phyloP scores from a whole-genome alignment of 2,113 vertebrate species.

The Rhea pennata region DNA sequence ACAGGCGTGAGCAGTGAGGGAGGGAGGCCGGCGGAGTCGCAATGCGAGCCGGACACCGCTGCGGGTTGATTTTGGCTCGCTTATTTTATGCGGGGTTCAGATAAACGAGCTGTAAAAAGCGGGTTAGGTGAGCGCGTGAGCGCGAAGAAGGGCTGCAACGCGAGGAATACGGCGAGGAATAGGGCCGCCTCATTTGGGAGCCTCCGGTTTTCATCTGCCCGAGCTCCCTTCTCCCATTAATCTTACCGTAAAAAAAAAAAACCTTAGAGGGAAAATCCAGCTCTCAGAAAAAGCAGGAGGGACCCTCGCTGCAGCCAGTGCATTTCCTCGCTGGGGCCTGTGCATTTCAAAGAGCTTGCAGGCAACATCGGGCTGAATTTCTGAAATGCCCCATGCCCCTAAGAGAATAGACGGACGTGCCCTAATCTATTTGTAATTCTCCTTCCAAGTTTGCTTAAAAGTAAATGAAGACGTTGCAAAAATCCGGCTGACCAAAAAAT shows the following conservation, averaged over 20 bases:
- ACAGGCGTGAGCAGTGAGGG: slow-evolving; percentile 18
- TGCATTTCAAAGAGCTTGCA: neutral
- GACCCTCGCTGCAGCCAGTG: neutral
- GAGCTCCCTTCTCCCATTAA: neutral
- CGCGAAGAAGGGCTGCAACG: neutral
- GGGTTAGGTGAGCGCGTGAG: neutral
- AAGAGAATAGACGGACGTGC: neutral
- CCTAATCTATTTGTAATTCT: neutral
- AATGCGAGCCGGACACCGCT: neutral
- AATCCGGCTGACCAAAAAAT: slow-evolving; percentile 34
- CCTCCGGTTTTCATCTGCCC: neutral
- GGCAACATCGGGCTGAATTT: neutral
- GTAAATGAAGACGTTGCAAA: slow-evolving; percentile 25
- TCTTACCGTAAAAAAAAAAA: neutral
- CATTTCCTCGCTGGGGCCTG: too few relatives aligned
- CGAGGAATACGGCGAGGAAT: neutral
- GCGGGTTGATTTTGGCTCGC: neutral
- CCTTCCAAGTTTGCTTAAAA: slow-evolving; percentile 42
- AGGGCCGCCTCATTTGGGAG: rapidly evolving
- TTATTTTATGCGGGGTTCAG: neutral
- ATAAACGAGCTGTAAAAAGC: neutral
- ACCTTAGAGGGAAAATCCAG: too few relatives aligned
- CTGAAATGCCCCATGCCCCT: neutral
- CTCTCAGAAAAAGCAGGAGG: neutral
- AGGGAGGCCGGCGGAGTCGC: neutral